phyloP scores from a whole-genome alignment of 1,140 invertebrate species.

The Drosophila ambigua region DNA sequence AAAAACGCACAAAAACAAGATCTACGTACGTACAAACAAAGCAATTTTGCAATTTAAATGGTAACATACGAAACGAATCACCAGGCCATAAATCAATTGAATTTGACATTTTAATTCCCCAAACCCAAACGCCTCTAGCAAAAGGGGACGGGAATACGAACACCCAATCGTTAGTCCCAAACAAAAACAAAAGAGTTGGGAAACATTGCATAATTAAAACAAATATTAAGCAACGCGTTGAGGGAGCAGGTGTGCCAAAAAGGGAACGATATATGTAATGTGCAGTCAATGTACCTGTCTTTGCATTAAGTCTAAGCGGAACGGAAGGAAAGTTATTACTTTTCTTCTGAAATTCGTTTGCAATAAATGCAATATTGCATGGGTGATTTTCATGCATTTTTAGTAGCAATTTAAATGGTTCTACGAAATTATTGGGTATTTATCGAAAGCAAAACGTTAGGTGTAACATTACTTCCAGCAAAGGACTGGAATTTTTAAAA shows the following conservation, averaged over 20 bases:
- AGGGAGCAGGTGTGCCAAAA: not conserved
- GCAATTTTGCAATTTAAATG: conserved; percentile 52
- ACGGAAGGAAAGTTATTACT: too few species aligned
- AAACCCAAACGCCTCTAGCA: conserved; percentile 3
- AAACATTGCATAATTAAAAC: conserved; percentile 43
- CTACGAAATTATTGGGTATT: too few species aligned
- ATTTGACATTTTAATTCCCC: conserved; percentile 70
- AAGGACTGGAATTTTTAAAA: too few species aligned
- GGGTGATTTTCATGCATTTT: too few species aligned
- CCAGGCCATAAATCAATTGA: conserved; percentile 70
- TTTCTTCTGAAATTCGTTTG: too few species aligned
- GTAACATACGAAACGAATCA: conserved; percentile 52
- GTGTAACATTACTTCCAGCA: too few species aligned
- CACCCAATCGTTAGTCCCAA: conserved; percentile 9
- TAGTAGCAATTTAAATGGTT: too few species aligned
- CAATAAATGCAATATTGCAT: too few species aligned
- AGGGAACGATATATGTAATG: not conserved
- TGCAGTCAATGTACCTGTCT: too few species aligned
- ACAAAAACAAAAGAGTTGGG: conserved; percentile 7
- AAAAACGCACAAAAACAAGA: conserved; percentile 23
- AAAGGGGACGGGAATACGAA: not conserved
- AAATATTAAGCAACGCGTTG: conserved; percentile 25
- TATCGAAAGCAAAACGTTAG: too few species aligned
- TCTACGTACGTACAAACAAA: conserved; percentile 29
- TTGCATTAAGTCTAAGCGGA: too few species aligned